These are phyloP conservation scores for Bothrops jararaca DNA, from an alignment of 2,113 vertebrate genomes.

Conservation along the genomic window DNA sequence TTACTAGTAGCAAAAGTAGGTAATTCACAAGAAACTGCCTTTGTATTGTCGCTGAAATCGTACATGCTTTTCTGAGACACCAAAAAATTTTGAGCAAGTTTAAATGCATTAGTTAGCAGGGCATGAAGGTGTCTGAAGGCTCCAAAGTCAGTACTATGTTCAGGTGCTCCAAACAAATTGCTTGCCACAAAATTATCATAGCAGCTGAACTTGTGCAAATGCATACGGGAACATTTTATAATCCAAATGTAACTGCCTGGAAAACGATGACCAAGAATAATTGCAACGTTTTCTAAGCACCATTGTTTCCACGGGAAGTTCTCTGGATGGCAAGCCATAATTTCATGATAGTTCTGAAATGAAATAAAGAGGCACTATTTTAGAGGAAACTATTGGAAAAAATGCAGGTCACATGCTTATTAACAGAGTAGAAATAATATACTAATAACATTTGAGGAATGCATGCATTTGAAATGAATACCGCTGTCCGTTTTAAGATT, in stretches of 20 bases:
- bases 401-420: not conserved
- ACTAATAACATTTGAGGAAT: not conserved
- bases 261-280: constrained; percentile 81
- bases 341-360: constrained; percentile 88
- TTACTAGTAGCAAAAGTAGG: constrained; percentile 63
- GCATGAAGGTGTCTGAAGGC: constrained; percentile 87
- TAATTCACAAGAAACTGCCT: constrained; percentile 58
- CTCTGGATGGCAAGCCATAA: constrained; percentile 88
- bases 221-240: constrained; percentile 88
- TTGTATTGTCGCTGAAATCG: constrained; percentile 62
- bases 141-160: constrained; percentile 79
- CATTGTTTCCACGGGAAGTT: constrained; percentile 86
- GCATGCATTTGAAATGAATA: not conserved
- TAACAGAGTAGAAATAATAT: not conserved
- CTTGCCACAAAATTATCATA: constrained; percentile 93
- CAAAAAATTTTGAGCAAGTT: constrained; percentile 71
- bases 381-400: not conserved
- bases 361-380: constrained; percentile 23
- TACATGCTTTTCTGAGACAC: constrained; percentile 61
- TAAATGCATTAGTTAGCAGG: constrained; percentile 85
- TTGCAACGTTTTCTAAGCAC: constrained; percentile 89
- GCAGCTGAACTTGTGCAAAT: constrained; percentile 97
- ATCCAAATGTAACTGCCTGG: constrained; percentile 87
- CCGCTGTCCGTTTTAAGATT: not conserved
- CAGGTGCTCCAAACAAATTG: constrained; percentile 93